Conservation (phyloP, 2,888 invertebrate genomes). For the Protonemura montana region DNA sequence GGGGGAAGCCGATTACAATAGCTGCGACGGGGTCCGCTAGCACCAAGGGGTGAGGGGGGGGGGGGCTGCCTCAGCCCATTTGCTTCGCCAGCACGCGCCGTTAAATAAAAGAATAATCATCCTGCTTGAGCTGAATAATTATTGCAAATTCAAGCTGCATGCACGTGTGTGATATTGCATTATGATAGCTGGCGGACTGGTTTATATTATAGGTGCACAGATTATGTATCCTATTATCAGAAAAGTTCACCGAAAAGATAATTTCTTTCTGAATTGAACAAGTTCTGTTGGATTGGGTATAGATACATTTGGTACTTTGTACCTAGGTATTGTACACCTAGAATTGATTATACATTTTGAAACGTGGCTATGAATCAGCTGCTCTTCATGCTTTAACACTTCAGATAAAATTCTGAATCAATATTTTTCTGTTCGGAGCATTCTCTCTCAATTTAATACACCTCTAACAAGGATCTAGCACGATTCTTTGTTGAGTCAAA, state of each 20-base stretch:
- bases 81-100: neutral
- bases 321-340: neutral
- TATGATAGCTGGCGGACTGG: neutral
- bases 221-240: constrained; percentile 5
- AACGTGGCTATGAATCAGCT: neutral
- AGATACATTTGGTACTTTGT: neutral
- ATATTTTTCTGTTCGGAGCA: neutral
- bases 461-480: neutral
- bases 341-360: neutral
- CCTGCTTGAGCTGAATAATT: neutral
- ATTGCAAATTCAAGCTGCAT: neutral
- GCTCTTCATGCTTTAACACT: neutral
- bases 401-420: neutral
- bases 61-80: neutral
- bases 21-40: neutral
- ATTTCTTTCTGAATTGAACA: neutral
- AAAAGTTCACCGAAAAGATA: neutral
- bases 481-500: neutral
- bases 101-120: constrained; percentile 7
- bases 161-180: neutral
- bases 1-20: constrained; percentile 7
- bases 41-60: neutral
- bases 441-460: neutral
- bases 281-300: neutral
- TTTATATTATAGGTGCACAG: neutral